A percentile compares a stretch with the other conserved stretches of the same genome.
Evolutionary conservation across 2,797 vertebrate genomes (phyloP).

Genomic region (Parauchenoglanis punctatus): DNA sequence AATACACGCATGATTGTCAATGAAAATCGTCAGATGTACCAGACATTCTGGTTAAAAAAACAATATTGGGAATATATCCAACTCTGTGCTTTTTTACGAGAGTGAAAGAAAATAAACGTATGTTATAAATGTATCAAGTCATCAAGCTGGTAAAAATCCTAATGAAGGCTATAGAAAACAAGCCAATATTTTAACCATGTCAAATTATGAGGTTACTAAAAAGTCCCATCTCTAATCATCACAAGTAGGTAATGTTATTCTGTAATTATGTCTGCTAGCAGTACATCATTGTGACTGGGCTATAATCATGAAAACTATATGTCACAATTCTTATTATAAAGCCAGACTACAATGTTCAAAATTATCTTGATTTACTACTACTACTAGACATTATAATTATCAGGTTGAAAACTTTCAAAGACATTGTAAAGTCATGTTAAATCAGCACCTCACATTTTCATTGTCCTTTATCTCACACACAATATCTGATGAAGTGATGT

Average conservation of each 20-base stretch:
- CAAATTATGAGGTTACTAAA: not conserved
- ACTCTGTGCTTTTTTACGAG: not conserved
- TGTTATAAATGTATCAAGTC: slow-evolving; percentile 3
- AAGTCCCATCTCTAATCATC: not conserved
- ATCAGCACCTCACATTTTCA: not conserved
- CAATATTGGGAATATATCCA: not conserved
- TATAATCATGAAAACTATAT: slow-evolving; percentile 12
- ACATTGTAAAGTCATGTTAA: not conserved
- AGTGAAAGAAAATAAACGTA: not conserved
- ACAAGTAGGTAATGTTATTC: not conserved
- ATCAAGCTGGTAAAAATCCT: not conserved
- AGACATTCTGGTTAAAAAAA: not conserved
- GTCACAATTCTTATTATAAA: not conserved
- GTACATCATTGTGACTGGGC: not conserved
- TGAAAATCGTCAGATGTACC: not conserved
- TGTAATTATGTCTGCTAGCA: slow-evolving; percentile 1
- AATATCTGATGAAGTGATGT: not conserved
- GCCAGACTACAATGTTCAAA: not conserved
- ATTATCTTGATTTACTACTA: not conserved
- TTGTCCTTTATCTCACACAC: slow-evolving; percentile 3
- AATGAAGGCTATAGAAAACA: not conserved
- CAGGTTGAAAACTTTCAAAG: slow-evolving; percentile 5
- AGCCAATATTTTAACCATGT: not conserved
- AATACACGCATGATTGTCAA: not conserved
- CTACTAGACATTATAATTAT: not conserved